Evolutionary conservation across 2,797 vertebrate species (phyloP), one percentile per base, ranked within the genome.

Genomic region (Danio jaintianensis): DNA sequence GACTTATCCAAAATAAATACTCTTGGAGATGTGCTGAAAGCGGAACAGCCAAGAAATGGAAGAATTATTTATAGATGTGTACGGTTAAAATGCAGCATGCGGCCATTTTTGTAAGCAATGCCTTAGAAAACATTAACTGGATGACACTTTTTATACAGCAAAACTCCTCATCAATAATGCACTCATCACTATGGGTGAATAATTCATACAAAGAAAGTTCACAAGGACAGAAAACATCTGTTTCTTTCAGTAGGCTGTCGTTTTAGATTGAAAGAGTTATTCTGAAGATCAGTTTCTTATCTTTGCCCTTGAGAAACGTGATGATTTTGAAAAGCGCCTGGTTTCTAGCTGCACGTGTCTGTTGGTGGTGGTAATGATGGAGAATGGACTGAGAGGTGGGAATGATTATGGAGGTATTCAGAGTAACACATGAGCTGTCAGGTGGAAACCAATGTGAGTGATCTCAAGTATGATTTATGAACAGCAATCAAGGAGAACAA

Each of bases 131-230:
- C 38, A 53, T 47, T 2, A 20, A 36, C n/a, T 43, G 36, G 67
- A 62, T 36, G 6, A 20, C 47, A 43, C 29, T 80, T 77, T 73
- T 45, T 74, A 64, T 47, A 55, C 38, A 63, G 52, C 47, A 76
- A 61, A 56, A 69, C 50, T 18, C 18, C 45, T 84, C 52, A 78
- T 84, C 77, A 80, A 84, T 82, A 67, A 84, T 80, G 42, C 69
- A 82, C 40, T 55, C 20, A 78, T 80, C 56, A 82, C 53, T 74
- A 69, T 47, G 20, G 7, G 52, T 80, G 40, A 83, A 84, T 77
- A 47, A 80, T 78, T 73, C 47, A 86, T 13, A 5, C 29, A 36
- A 48, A 45, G 7, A 71, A 81, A 45, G 56, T 66, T 50, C 5
- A 16, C 18, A 62, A 71, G 40, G 64, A 67, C 18, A 63, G 15